phyloP scores from a whole-genome alignment of 2,113 vertebrate species.

The Saguinus imperator region DNA sequence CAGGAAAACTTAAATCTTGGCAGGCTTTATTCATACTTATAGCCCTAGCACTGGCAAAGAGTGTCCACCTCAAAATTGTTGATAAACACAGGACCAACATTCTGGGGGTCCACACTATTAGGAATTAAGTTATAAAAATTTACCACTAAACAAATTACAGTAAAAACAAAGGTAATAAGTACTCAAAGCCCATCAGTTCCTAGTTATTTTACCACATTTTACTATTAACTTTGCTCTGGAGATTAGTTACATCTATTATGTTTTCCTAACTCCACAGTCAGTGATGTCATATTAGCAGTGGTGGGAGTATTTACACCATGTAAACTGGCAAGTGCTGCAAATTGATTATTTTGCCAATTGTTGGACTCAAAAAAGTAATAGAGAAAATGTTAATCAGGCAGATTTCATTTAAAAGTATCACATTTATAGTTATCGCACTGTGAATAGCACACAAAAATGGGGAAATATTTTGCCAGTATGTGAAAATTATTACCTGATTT shows the following conservation, averaged over 20 bases:
- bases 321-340: neutral
- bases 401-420: neutral
- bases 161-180: neutral
- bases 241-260: neutral
- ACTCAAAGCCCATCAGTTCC: neutral
- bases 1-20: neutral
- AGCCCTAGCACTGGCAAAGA: neutral
- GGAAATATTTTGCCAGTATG: neutral
- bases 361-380: neutral
- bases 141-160: neutral
- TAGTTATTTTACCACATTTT: neutral
- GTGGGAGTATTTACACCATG: neutral
- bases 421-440: neutral
- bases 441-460: neutral
- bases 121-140: neutral
- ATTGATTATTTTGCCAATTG: neutral
- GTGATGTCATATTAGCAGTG: neutral
- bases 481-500: conserved; percentile 28
- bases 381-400: neutral
- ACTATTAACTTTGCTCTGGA: neutral
- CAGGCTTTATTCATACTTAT: neutral
- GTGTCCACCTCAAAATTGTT: neutral
- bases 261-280: neutral
- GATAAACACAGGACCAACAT: neutral
- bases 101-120: neutral